Evolutionary conservation across 2,797 vertebrate species (phyloP).

Genomic region (Sebastes iracundus): DNA sequence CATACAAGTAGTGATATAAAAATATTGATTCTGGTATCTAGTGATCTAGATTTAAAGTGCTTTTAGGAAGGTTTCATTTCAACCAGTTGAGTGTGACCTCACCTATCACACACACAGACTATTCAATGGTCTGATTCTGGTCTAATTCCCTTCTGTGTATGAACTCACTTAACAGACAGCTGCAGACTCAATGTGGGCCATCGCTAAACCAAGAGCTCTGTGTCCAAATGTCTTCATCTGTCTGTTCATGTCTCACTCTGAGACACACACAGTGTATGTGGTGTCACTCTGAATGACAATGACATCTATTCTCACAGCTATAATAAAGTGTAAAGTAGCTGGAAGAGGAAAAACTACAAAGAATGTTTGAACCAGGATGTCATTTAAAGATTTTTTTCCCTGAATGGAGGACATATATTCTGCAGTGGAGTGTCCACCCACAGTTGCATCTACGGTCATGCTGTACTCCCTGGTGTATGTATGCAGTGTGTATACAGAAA

Average conservation of each 20-base stretch:
- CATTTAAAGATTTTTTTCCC: neutral
- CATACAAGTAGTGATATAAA: neutral
- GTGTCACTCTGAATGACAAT: neutral
- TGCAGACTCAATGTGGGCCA: neutral
- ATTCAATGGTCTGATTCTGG: neutral
- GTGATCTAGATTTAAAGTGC: neutral
- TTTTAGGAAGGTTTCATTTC: neutral
- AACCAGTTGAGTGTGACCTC: neutral
- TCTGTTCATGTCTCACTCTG: neutral
- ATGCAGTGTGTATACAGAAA: slow-evolving; percentile 1
- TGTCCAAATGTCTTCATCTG: slow-evolving; percentile 5
- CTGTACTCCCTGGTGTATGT: slow-evolving; percentile 13
- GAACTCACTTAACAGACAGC: neutral
- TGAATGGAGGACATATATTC: slow-evolving; percentile 18
- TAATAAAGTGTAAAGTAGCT: slow-evolving; percentile 7
- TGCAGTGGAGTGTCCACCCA: slow-evolving; percentile 1
- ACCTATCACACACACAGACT: neutral
- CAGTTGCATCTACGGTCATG: slow-evolving; percentile 4
- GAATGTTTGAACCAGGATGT: neutral
- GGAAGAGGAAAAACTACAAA: neutral
- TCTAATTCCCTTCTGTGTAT: neutral
- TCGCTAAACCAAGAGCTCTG: neutral
- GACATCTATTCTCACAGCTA: neutral
- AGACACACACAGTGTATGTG: neutral
- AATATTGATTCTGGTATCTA: neutral